phyloP scores from a whole-genome alignment of 2,888 invertebrate species.

The Scaptomyza polygonia region DNA sequence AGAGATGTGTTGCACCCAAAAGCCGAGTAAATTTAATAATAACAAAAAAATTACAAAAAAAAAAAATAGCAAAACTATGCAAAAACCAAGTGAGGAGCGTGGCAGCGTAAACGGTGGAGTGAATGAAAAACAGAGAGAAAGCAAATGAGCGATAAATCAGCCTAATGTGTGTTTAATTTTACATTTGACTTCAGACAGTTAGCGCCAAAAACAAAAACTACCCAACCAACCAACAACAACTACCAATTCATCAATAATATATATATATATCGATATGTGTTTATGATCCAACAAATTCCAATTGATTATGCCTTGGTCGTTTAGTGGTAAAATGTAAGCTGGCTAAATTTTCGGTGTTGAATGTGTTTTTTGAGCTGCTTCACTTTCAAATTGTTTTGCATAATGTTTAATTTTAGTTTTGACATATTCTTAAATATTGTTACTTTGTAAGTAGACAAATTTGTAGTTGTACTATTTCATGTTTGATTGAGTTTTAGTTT shows the following conservation, averaged over 20 bases:
- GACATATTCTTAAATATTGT: slow-evolving; percentile 12
- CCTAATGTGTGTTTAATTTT: slow-evolving; percentile 69
- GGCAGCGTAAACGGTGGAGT: slow-evolving; percentile 35
- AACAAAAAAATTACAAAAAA: slow-evolving; percentile 63
- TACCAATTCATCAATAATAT: slow-evolving; percentile 22
- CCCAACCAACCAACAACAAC: slow-evolving; percentile 16
- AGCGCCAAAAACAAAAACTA: slow-evolving; percentile 29
- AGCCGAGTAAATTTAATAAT: slow-evolving; percentile 79
- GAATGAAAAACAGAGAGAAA: slow-evolving; percentile 12
- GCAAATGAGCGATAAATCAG: slow-evolving; percentile 25
- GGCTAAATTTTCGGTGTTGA: slow-evolving; percentile 3
- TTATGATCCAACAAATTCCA: slow-evolving; percentile 36
- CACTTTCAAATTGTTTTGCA: slow-evolving; percentile 28
- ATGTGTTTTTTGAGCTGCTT: slow-evolving; percentile 32
- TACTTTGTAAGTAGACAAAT: slow-evolving; percentile 67
- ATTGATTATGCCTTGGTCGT: slow-evolving; percentile 23
- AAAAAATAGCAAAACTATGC: slow-evolving; percentile 74
- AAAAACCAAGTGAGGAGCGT: slow-evolving; percentile 70
- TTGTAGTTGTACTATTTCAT: slow-evolving; percentile 45
- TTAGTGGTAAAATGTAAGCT: slow-evolving; percentile 48
- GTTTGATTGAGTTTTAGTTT: slow-evolving; percentile 36
- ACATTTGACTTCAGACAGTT: slow-evolving; percentile 63
- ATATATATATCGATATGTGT: neutral
- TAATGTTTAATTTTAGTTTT: slow-evolving; percentile 33
- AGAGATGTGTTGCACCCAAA: slow-evolving; percentile 83